Evolutionary conservation across 2,113 vertebrate genomes (phyloP).

Genomic region (Gallinago jamesoni): DNA sequence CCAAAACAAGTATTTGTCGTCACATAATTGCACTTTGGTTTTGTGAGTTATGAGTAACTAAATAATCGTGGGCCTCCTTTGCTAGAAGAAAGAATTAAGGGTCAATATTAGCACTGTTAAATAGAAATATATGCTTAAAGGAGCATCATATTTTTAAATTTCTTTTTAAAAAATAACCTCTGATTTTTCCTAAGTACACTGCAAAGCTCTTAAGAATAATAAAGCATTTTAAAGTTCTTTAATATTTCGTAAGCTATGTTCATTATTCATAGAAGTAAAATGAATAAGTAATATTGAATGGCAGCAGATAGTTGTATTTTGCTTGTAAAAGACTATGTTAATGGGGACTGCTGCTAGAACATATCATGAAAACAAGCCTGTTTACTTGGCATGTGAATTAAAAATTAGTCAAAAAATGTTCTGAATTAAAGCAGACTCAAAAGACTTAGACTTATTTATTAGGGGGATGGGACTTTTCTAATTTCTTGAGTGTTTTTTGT

Average conservation of each 20-base stretch:
- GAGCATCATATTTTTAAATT: background rate
- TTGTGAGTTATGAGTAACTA: background rate
- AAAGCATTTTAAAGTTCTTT: background rate
- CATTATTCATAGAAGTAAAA: slow-evolving; percentile 46
- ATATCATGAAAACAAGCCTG: background rate
- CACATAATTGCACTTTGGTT: background rate
- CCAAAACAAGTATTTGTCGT: background rate
- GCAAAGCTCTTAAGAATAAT: background rate
- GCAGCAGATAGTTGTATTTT: background rate
- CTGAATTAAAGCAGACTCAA: background rate
- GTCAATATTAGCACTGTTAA: background rate
- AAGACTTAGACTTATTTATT: background rate
- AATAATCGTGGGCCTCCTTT: background rate
- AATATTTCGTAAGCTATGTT: background rate
- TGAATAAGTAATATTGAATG: slow-evolving; percentile 42
- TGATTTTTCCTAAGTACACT: background rate
- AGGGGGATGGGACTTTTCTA: background rate
- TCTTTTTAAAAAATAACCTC: background rate
- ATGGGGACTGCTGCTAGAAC: background rate
- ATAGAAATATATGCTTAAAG: background rate
- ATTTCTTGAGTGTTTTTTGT: background rate
- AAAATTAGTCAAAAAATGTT: background rate
- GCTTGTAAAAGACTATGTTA: background rate
- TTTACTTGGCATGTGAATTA: background rate
- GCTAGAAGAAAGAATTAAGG: background rate